Percentiles rank a stretch among this genome's conserved stretches.
Conservation (phyloP, 1,140 invertebrate species). For the Pseudomyrmex dendroicus region DNA sequence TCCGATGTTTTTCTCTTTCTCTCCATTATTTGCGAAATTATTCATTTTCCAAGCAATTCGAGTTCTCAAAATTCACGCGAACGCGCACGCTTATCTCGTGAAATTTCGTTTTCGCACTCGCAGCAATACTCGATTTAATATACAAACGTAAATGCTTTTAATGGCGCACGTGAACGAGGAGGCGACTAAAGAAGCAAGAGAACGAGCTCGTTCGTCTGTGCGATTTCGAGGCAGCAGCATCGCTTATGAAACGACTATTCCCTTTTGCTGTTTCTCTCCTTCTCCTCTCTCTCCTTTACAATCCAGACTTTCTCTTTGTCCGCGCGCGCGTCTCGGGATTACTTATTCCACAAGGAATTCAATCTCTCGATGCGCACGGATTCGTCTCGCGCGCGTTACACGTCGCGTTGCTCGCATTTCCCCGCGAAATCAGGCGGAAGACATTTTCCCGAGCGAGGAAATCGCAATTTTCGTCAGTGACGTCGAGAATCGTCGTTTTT, state of each 20-base stretch:
- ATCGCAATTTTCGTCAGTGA: slow-evolving; percentile 24
- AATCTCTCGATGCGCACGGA: slow-evolving; percentile 25
- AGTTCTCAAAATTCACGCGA: slow-evolving; percentile 31
- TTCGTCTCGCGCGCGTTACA: slow-evolving; percentile 23
- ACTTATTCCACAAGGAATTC: slow-evolving; percentile 50
- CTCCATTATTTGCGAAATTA: slow-evolving; percentile 54
- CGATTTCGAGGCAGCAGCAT: not conserved
- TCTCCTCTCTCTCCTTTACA: too few species aligned
- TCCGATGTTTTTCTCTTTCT: not conserved
- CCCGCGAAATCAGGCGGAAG: slow-evolving; percentile 26
- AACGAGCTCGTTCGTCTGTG: not conserved
- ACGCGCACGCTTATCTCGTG: slow-evolving; percentile 5
- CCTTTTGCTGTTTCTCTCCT: not conserved
- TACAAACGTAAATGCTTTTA: slow-evolving; percentile 28
- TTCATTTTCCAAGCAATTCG: slow-evolving; percentile 62
- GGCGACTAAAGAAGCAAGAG: not conserved
- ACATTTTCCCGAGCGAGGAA: slow-evolving; percentile 41
- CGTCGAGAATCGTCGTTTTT: slow-evolving; percentile 27
- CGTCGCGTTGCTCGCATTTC: slow-evolving; percentile 14
- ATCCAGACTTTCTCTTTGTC: slow-evolving; percentile 18
- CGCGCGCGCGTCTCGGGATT: not conserved
- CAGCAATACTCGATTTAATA: slow-evolving; percentile 47
- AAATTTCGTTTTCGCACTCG: slow-evolving; percentile 30
- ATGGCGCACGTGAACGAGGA: slow-evolving; percentile 18
- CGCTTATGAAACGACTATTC: slow-evolving; percentile 30